These are phyloP conservation scores for Psittacus erithacus DNA, from an alignment of 2,113 vertebrate genomes.

Conservation along the genomic window DNA sequence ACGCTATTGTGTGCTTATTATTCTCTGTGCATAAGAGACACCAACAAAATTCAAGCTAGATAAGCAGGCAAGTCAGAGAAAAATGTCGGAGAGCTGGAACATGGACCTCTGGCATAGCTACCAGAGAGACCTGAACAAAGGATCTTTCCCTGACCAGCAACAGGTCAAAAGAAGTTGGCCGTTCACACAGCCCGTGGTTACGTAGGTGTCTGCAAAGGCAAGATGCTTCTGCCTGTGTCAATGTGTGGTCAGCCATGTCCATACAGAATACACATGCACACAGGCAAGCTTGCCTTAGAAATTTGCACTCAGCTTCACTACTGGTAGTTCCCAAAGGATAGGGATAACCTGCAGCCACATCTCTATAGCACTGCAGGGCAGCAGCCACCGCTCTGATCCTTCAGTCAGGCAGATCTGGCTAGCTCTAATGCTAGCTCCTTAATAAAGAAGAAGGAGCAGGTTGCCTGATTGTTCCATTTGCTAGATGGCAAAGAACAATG, in stretches of 20 bases:
- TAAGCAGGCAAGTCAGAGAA: background rate
- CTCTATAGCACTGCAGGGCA: background rate
- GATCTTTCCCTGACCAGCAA: background rate
- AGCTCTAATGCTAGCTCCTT: background rate
- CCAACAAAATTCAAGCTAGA: background rate
- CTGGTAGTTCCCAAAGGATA: background rate
- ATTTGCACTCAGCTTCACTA: background rate
- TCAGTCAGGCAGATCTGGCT: background rate
- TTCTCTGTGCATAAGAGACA: background rate
- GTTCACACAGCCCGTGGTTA: rapidly evolving
- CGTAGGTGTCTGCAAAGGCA: background rate
- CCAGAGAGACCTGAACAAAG: background rate
- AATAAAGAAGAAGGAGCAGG: background rate
- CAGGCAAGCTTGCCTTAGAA: background rate
- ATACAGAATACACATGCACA: rapidly evolving
- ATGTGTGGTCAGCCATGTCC: background rate
- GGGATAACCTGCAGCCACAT: background rate
- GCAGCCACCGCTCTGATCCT: background rate
- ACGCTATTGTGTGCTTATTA: background rate
- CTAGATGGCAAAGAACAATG: background rate
- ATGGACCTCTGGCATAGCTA: background rate
- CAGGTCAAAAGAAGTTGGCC: background rate
- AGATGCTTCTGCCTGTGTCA: background rate
- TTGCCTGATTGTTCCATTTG: background rate
- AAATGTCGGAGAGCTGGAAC: background rate